Conservation (phyloP, 2,888 invertebrate genomes). For the Pimpla rufipes region DNA sequence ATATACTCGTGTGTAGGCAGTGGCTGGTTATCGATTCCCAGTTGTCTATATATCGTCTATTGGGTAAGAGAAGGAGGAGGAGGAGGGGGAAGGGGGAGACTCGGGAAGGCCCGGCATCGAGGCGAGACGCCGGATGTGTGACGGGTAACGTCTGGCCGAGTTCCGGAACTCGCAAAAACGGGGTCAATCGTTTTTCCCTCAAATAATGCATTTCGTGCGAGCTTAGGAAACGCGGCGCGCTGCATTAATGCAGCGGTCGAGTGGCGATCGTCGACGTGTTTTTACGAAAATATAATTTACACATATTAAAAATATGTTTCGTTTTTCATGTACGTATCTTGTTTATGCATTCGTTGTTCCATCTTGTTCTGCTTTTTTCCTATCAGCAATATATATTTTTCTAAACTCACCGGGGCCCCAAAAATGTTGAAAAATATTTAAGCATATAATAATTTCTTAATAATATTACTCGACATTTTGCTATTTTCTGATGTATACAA, state of each 20-base stretch:
- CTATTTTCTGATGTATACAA: too few species aligned
- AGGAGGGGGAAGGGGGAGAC: neutral
- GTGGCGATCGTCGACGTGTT: neutral
- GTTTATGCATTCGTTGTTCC: too few species aligned
- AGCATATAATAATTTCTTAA: too few species aligned
- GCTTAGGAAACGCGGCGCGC: neutral
- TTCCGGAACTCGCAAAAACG: constrained; percentile 70
- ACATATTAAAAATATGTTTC: neutral
- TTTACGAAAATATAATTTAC: neutral
- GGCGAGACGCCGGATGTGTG: constrained; percentile 69
- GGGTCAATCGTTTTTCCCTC: constrained; percentile 37
- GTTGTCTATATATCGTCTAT: constrained; percentile 13
- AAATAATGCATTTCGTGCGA: neutral
- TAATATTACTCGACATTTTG: too few species aligned
- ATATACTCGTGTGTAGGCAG: neutral
- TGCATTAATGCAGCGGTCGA: neutral
- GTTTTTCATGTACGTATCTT: neutral
- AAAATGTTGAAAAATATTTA: too few species aligned
- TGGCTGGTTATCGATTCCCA: constrained; percentile 9
- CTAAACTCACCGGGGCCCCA: too few species aligned
- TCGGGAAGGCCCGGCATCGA: constrained; percentile 13
- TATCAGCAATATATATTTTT: too few species aligned
- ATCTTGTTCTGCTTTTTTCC: too few species aligned
- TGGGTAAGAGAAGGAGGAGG: neutral
- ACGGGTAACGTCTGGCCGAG: constrained; percentile 74